A percentile compares a stretch with the other conserved stretches of the same genome.
Conservation (phyloP, 2,797 vertebrate genomes). For the Kryptolebias ocellatus region DNA sequence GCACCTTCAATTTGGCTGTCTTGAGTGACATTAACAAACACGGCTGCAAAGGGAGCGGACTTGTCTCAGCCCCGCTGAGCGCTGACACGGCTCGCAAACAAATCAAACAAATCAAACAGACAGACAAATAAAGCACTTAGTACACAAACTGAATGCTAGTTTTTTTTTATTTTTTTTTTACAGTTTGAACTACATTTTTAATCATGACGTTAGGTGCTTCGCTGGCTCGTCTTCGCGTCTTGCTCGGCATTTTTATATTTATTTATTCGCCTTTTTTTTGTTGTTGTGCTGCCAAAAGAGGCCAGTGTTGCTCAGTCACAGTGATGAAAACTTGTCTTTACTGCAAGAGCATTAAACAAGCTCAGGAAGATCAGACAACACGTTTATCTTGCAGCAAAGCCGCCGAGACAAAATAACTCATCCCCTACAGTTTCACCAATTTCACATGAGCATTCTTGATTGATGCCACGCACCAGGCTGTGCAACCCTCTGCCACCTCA, state of each 20-base stretch:
- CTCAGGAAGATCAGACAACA: constrained; percentile 21
- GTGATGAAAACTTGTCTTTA: background rate
- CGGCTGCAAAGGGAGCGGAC: constrained; percentile 59
- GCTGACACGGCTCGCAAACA: constrained; percentile 52
- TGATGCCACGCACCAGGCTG: constrained; percentile 45
- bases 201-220: constrained; percentile 25
- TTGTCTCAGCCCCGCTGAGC: constrained; percentile 29
- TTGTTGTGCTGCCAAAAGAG: constrained; percentile 56
- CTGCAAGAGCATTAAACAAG: constrained; percentile 28
- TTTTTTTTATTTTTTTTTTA: no score
- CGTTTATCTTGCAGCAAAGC: constrained; percentile 29
- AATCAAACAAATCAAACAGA: constrained; percentile 15
- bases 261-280: constrained; percentile 11
- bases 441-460: constrained; percentile 57
- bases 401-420: constrained; percentile 40
- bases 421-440: constrained; percentile 51
- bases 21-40: constrained; percentile 74
- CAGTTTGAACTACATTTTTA: constrained; percentile 24
- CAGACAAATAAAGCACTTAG: constrained; percentile 18
- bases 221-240: constrained; percentile 8
- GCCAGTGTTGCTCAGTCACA: constrained; percentile 70
- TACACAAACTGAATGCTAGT: constrained; percentile 5
- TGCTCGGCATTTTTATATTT: background rate
- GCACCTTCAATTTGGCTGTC: constrained; percentile 77
- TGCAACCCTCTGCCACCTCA: constrained; percentile 34